Evolutionary conservation across 2,797 vertebrate genomes (phyloP).

Genomic region (Hyperoplus lanceolatus): DNA sequence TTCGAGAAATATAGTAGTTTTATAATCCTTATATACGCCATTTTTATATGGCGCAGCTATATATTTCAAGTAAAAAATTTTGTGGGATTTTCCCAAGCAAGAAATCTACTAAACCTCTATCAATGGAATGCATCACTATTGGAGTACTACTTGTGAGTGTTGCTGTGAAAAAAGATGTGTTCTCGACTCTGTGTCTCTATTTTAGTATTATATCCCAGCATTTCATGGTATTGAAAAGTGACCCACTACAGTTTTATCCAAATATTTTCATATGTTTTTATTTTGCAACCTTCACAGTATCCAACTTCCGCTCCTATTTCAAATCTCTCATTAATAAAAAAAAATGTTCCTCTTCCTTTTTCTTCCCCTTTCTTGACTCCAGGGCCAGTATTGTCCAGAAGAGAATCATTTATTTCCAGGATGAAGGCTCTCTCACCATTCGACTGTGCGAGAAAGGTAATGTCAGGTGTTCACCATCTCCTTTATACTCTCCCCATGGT

Average conservation of each 20-base stretch:
- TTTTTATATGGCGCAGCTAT: background rate
- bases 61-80: background rate
- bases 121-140: too few species aligned
- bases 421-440: constrained; percentile 95
- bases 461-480: constrained; percentile 56
- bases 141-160: background rate
- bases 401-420: constrained; percentile 96
- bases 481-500: background rate
- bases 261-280: too few species aligned
- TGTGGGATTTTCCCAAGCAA: background rate
- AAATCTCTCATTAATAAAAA: background rate
- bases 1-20: background rate
- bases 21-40: background rate
- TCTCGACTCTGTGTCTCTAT: background rate
- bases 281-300: constrained; percentile 30
- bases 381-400: constrained; percentile 98
- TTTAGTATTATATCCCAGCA: constrained; percentile 2
- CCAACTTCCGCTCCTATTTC: constrained; percentile 3
- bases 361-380: constrained; percentile 32
- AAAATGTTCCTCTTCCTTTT: background rate
- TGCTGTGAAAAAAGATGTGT: constrained; percentile 45
- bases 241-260: constrained; percentile 20
- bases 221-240: constrained; percentile 34
- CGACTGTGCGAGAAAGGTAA: constrained; percentile 97
- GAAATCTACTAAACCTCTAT: background rate